phyloP scores from a whole-genome alignment of 1,140 invertebrate species.

The Dermatophagoides farinae region DNA sequence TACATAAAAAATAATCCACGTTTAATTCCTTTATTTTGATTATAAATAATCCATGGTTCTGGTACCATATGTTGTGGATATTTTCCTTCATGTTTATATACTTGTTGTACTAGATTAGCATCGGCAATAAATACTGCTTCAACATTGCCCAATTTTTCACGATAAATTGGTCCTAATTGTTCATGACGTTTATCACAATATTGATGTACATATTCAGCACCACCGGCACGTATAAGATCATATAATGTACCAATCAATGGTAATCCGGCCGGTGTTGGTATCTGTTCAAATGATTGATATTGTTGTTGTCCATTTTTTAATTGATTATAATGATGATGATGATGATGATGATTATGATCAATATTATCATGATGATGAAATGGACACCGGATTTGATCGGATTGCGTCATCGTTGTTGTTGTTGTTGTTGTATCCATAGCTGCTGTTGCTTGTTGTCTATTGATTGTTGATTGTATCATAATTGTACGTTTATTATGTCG shows the following conservation, averaged over 20 bases:
- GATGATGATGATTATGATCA: no score
- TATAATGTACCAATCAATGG: slow-evolving; percentile 35
- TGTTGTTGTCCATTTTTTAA: not conserved
- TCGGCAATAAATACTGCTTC: slow-evolving; percentile 48
- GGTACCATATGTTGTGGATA: slow-evolving; percentile 55
- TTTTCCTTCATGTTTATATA: slow-evolving; percentile 48
- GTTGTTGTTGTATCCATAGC: no score
- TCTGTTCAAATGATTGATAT: not conserved
- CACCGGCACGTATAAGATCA: slow-evolving; percentile 31
- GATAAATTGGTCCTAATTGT: slow-evolving; percentile 48
- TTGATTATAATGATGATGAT: not conserved
- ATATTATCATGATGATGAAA: no score
- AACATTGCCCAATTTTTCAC: slow-evolving; percentile 41
- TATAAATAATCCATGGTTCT: slow-evolving; percentile 58
- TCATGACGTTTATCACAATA: slow-evolving; percentile 48
- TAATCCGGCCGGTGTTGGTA: slow-evolving; percentile 30
- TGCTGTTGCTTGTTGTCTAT: not conserved
- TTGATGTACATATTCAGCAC: slow-evolving; percentile 37
- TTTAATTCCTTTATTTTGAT: slow-evolving; percentile 41
- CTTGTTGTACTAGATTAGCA: slow-evolving; percentile 38
- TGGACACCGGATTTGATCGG: no score
- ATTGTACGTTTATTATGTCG: no score
- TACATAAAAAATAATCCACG: slow-evolving; percentile 71
- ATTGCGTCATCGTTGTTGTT: not conserved
- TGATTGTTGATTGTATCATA: no score